Conservation (phyloP, 2,888 invertebrate species). For the Ormyrus thymus region DNA sequence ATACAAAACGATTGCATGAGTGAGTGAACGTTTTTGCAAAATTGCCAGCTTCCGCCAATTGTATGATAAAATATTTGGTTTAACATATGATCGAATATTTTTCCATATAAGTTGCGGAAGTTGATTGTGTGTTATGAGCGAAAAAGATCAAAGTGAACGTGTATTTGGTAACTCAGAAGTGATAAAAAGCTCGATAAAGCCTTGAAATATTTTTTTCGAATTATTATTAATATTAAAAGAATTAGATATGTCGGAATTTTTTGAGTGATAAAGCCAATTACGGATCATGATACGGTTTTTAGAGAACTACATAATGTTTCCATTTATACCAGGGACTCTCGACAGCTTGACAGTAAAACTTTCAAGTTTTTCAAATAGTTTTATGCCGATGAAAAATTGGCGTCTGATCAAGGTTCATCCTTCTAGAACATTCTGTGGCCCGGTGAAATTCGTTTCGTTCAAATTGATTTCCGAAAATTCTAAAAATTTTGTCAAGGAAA, state of each 20-base stretch:
- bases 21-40: conserved; percentile 1
- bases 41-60: background rate
- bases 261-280: background rate
- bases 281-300: too few species aligned
- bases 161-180: background rate
- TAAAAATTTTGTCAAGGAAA: background rate
- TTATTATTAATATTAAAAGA: background rate
- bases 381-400: background rate
- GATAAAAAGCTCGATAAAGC: background rate
- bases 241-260: background rate
- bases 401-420: too few species aligned
- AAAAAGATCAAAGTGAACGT: conserved; percentile 28
- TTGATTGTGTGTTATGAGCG: conserved; percentile 3
- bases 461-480: background rate
- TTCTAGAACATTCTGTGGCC: conserved; percentile 11
- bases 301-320: too few species aligned
- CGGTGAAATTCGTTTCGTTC: conserved; percentile 18
- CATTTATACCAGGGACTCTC: too few species aligned
- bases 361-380: too few species aligned
- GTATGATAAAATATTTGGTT: background rate
- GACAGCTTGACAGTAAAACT: too few species aligned
- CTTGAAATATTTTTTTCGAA: background rate
- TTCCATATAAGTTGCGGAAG: too few species aligned
- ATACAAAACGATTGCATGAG: conserved; percentile 6
- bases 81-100: too few species aligned